Base-by-base conservation (phyloP, 2,113 vertebrate species). In the Lagopus muta region DNA sequence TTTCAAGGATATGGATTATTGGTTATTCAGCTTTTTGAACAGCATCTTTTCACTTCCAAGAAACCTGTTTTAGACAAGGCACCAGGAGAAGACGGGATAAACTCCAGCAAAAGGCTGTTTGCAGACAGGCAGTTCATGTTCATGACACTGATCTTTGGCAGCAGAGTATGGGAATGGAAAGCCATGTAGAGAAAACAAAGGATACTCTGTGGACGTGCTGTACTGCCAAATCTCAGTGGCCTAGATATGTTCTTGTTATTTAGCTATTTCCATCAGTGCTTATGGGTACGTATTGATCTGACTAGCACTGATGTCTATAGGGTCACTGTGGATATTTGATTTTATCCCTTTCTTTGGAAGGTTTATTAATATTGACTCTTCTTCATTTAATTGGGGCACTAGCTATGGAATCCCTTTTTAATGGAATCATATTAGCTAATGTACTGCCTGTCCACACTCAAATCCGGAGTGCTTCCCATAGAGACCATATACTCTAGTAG, bases 281-380 rank as follows among this genome's bases (percentile, higher is more conserved):
- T 88, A 90, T 58, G 82, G 82, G 48, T 69, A 58, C 30, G 12
- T 93, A 93, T 95, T 78, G 93, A 94, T 94, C 74, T 40, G 76
- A 66, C 54, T 42, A 58, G 72, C 76, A 55, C 54, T 92, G 70
- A 42, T 16, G 90, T 65, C 88, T 91, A 58, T 76, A 55, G 67
- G 88, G 80, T 85, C 94, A 92, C 66, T 85, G 74, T 64, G 80
- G 61, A 64, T 82, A 87, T 81, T 91, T 89, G 83, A 78, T 95
- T 95, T 93, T 88, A 66, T 91, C 30, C 80, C 65, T 91, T 94
- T 92, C 83, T 91, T 93, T 83, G 62, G 36, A 82, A 86, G 62
- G 61, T 95, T 94, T 96, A 94, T 94, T 95, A 95, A 94, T 96
- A 95, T 94, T 86, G 88, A 92, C 74, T 11, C 84, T 76, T 92